phyloP scores from a whole-genome alignment of 2,888 invertebrate species.

The Mylabris sibirica region DNA sequence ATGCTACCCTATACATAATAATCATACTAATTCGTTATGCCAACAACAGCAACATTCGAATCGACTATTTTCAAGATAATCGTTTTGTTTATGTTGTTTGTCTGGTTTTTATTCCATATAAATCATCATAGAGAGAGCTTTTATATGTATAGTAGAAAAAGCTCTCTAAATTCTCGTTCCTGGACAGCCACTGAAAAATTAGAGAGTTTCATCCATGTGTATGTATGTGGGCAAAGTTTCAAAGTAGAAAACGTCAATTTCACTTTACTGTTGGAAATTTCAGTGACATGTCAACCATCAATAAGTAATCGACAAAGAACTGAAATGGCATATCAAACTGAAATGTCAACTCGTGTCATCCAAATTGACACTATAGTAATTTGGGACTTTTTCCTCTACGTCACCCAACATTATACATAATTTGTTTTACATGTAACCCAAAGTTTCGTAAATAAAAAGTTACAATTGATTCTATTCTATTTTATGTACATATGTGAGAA shows the following conservation, averaged over 20 bases:
- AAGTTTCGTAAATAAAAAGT: background rate
- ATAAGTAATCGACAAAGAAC: slow-evolving; percentile 33
- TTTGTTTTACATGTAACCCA: slow-evolving; percentile 17
- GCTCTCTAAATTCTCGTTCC: background rate
- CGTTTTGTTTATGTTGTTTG: slow-evolving; percentile 4
- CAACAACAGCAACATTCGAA: background rate
- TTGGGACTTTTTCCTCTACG: slow-evolving; percentile 27
- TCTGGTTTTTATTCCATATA: slow-evolving; percentile 2
- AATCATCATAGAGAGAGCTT: background rate
- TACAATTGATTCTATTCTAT: background rate
- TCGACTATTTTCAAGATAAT: slow-evolving; percentile 4
- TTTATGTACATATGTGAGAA: background rate
- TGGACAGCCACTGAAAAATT: background rate
- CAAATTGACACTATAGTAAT: slow-evolving; percentile 30
- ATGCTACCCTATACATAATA: slow-evolving; percentile 29
- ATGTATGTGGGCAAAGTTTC: background rate
- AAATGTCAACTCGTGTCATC: slow-evolving; percentile 35
- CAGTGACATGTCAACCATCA: slow-evolving; percentile 27
- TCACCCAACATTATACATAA: slow-evolving; percentile 31
- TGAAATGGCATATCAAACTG: slow-evolving; percentile 33
- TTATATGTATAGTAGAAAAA: background rate
- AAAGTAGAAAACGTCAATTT: slow-evolving; percentile 27
- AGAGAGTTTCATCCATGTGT: background rate
- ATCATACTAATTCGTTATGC: slow-evolving; percentile 30
- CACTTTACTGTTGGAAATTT: slow-evolving; percentile 29